phyloP scores from a whole-genome alignment of 2,113 vertebrate genomes.

The Scalopus aquaticus region DNA sequence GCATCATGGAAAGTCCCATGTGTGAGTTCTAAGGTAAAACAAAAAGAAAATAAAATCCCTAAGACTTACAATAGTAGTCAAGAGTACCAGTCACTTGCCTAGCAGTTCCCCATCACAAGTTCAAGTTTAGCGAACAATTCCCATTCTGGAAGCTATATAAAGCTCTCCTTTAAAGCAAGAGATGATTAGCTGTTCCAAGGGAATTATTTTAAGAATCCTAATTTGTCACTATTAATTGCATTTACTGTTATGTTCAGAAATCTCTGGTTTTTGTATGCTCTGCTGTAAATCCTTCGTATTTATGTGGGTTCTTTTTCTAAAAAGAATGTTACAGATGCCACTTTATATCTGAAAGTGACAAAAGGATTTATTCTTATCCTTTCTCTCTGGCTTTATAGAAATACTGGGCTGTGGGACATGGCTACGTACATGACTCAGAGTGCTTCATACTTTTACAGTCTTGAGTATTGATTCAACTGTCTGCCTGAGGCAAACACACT shows the following conservation, averaged over 20 bases:
- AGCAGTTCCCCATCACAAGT: background rate
- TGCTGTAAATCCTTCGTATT: background rate
- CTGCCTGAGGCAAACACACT: background rate
- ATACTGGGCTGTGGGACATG: background rate
- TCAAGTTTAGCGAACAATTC: background rate
- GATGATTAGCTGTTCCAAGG: background rate
- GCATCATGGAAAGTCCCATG: background rate
- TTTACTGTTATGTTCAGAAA: background rate
- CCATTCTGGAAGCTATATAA: background rate
- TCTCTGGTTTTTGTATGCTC: background rate
- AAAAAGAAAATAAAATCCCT: background rate
- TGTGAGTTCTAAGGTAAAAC: background rate
- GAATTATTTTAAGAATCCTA: background rate
- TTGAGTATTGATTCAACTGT: background rate
- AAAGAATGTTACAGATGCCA: background rate
- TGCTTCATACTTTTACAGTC: background rate
- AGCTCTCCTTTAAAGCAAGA: background rate
- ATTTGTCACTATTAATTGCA: background rate
- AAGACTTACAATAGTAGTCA: background rate
- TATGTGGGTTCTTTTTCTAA: background rate
- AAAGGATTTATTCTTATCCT: background rate
- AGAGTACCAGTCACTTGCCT: background rate
- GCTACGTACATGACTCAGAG: background rate
- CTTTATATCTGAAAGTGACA: background rate
- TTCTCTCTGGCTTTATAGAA: background rate